A percentile compares a stretch with the other conserved stretches of the same genome.
Conservation (phyloP, 2,113 vertebrate species). For the Amblyopsis rosae region DNA sequence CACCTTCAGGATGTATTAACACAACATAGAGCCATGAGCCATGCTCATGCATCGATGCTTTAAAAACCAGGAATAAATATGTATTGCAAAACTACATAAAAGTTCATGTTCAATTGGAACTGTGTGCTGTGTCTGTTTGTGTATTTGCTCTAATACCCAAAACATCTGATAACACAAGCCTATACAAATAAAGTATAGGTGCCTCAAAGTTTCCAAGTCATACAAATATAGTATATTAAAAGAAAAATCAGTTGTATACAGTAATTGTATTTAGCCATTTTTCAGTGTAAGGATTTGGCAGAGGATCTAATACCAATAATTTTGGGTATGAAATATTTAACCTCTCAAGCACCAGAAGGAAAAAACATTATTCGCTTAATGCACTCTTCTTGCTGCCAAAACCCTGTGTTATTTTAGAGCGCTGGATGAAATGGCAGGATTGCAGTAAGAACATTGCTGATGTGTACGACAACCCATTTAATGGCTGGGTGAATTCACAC, state of each 20-base stretch:
- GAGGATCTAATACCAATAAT: slow-evolving; percentile 39
- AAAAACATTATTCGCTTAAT: slow-evolving; percentile 33
- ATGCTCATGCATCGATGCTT: no score
- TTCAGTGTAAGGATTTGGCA: no score
- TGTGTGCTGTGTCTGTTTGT: no score
- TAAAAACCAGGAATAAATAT: no score
- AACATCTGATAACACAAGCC: not conserved
- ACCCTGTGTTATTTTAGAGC: slow-evolving; percentile 43
- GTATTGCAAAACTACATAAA: no score
- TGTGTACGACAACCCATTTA: slow-evolving; percentile 48
- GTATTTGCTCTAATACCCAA: no score
- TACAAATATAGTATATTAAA: no score
- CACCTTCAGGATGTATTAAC: no score
- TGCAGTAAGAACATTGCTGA: slow-evolving; percentile 46
- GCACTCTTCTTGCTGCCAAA: slow-evolving; percentile 28
- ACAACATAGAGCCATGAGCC: no score
- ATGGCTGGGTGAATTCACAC: slow-evolving; percentile 55
- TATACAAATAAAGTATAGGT: not conserved
- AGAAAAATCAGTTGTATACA: no score
- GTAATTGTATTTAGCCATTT: no score
- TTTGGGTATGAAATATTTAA: slow-evolving; percentile 20
- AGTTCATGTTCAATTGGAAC: no score
- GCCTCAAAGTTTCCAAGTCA: not conserved
- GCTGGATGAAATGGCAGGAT: slow-evolving; percentile 27
- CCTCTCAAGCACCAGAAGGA: slow-evolving; percentile 15